Evolutionary conservation across 2,797 vertebrate species (phyloP).

Genomic region (Aeoliscus strigatus): DNA sequence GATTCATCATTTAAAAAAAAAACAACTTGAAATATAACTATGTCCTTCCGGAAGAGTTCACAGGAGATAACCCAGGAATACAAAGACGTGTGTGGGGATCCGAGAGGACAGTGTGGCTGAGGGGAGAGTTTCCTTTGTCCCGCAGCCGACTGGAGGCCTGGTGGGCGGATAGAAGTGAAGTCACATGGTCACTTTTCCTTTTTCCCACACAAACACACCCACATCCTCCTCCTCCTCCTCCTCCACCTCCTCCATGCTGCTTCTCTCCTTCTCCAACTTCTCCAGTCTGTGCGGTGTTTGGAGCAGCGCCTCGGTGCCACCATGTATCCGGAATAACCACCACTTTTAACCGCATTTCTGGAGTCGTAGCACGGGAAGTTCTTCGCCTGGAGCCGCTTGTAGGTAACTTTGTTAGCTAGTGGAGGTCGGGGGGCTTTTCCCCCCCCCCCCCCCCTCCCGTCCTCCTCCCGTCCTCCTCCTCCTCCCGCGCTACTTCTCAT

Average conservation of each 20-base stretch:
- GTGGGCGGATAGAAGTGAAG: slow-evolving; percentile 68
- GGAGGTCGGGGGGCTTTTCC: not conserved
- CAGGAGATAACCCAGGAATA: not conserved
- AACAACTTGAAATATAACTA: slow-evolving; percentile 10
- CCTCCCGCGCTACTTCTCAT: no score
- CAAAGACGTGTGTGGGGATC: not conserved
- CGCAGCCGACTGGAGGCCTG: slow-evolving; percentile 41
- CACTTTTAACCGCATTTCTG: slow-evolving; percentile 11
- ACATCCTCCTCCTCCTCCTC: slow-evolving; percentile 54
- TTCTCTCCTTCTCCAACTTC: slow-evolving; percentile 42
- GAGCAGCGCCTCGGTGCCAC: no score
- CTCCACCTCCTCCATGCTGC: slow-evolving; percentile 34
- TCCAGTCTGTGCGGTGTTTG: not conserved
- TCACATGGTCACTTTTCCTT: slow-evolving; percentile 75
- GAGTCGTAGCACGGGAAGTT: slow-evolving; percentile 8
- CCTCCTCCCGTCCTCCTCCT: no score
- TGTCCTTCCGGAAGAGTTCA: slow-evolving; percentile 8
- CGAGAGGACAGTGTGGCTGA: slow-evolving; percentile 1
- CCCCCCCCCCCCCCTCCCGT: no score
- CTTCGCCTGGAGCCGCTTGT: slow-evolving; percentile 15
- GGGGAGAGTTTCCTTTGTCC: slow-evolving; percentile 49
- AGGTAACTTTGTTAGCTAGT: slow-evolving; percentile 41
- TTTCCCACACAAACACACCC: slow-evolving; percentile 74
- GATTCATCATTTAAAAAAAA: no score
- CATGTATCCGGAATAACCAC: slow-evolving; percentile 48